Conservation (phyloP, 1,140 invertebrate species). For the Drosophila tani region DNA sequence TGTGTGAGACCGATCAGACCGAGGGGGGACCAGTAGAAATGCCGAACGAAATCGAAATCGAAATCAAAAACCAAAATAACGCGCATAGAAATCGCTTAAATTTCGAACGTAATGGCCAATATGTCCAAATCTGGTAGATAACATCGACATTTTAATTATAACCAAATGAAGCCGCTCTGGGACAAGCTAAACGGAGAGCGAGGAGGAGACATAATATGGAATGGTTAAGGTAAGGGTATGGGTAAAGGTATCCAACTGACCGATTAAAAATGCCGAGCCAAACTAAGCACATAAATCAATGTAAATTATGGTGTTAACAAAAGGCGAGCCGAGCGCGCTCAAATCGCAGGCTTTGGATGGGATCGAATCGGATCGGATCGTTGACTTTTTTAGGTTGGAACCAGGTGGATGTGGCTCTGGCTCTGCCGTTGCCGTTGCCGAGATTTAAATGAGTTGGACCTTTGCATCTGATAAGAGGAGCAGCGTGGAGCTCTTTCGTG, state of each 20-base stretch:
- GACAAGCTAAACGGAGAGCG: constrained; percentile 15
- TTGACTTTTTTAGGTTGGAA: constrained; percentile 47
- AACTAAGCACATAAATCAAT: constrained; percentile 83
- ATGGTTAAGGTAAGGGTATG: neutral
- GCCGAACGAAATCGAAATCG: constrained; percentile 65
- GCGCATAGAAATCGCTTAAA: constrained; percentile 83
- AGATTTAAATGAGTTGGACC: constrained; percentile 73
- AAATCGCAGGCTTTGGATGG: constrained; percentile 50
- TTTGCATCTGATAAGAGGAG: constrained; percentile 68
- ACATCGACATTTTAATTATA: constrained; percentile 84
- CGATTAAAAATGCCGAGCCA: constrained; percentile 83
- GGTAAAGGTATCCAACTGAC: constrained; percentile 50
- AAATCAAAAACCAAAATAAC: constrained; percentile 68
- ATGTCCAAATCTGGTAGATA: constrained; percentile 81
- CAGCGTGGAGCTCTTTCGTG: constrained; percentile 44
- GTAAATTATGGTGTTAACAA: constrained; percentile 84
- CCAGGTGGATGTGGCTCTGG: constrained; percentile 9
- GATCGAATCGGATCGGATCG: constrained; percentile 41
- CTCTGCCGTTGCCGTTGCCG: constrained; percentile 25
- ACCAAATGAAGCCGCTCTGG: constrained; percentile 77
- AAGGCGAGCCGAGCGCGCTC: constrained; percentile 71
- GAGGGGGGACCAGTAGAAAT: constrained; percentile 7
- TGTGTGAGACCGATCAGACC: constrained; percentile 51
- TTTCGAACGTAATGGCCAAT: constrained; percentile 82
- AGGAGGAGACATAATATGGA: neutral